Evolutionary conservation across 2,888 invertebrate genomes (phyloP).

Genomic region (Cremastobaeus sp.): DNA sequence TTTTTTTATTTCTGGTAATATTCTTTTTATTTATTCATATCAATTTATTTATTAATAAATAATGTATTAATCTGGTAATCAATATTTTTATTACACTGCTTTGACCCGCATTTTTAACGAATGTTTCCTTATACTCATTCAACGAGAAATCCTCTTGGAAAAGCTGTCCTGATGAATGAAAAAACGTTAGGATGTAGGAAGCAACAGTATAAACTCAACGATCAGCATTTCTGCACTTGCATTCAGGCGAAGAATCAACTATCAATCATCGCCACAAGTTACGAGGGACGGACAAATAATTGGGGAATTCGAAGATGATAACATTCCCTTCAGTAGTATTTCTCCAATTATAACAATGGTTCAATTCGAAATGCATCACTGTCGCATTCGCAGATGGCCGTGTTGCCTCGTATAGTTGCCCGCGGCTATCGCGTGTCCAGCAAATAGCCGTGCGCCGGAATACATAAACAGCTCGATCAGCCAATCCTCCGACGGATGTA

Average conservation of each 20-base stretch:
- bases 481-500: slow-evolving; percentile 71
- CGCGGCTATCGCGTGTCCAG: slow-evolving; percentile 65
- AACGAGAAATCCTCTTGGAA: too few relatives aligned
- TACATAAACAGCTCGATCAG: slow-evolving; percentile 72
- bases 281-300: neutral
- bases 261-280: neutral
- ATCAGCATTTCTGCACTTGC: neutral
- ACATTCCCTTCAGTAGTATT: slow-evolving; percentile 14
- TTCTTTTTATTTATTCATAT: too few relatives aligned
- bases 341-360: slow-evolving; percentile 34
- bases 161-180: too few relatives aligned
- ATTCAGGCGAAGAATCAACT: too few relatives aligned
- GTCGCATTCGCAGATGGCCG: slow-evolving; percentile 44
- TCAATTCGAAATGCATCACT: slow-evolving; percentile 42
- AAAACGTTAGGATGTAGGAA: too few relatives aligned
- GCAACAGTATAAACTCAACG: too few relatives aligned
- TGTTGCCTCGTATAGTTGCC: slow-evolving; percentile 40
- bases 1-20: too few relatives aligned
- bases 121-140: too few relatives aligned
- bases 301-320: neutral
- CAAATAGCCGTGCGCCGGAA: slow-evolving; percentile 73
- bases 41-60: too few relatives aligned
- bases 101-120: too few relatives aligned
- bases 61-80: too few relatives aligned
- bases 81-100: too few relatives aligned